Evolutionary conservation across 2,888 invertebrate genomes (phyloP).

Genomic region (Cremastinae sp.): DNA sequence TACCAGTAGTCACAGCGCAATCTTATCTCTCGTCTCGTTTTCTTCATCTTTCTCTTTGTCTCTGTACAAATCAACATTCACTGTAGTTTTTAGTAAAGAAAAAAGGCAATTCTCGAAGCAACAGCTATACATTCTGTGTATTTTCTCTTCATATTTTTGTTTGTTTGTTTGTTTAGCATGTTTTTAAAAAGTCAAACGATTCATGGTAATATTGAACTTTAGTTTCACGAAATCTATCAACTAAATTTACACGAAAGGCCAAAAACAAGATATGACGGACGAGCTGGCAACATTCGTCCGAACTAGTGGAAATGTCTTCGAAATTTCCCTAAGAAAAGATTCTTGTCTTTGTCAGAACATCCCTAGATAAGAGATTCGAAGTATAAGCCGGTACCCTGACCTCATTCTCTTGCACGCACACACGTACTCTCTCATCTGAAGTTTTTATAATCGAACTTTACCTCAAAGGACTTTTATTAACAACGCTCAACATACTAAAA

Average conservation of each 20-base stretch:
- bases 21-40: slow-evolving; percentile 15
- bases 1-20: slow-evolving; percentile 37
- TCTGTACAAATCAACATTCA: slow-evolving; percentile 49
- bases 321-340: slow-evolving; percentile 62
- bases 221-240: slow-evolving; percentile 33
- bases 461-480: slow-evolving; percentile 42
- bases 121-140: slow-evolving; percentile 19
- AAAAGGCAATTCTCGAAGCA: slow-evolving; percentile 26
- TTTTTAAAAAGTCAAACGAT: slow-evolving; percentile 52
- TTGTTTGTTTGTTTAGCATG: slow-evolving; percentile 23
- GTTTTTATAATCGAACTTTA: slow-evolving; percentile 52
- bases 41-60: slow-evolving; percentile 1
- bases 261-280: slow-evolving; percentile 39
- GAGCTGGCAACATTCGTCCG: slow-evolving; percentile 44
- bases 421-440: slow-evolving; percentile 13
- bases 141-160: slow-evolving; percentile 14
- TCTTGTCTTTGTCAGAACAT: slow-evolving; percentile 54
- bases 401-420: slow-evolving; percentile 23
- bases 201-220: slow-evolving; percentile 35
- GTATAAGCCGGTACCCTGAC: slow-evolving; percentile 53
- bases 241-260: slow-evolving; percentile 55
- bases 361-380: slow-evolving; percentile 54
- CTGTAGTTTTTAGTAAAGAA: slow-evolving; percentile 30
- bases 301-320: slow-evolving; percentile 48
- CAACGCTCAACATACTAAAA: slow-evolving; percentile 82